A percentile compares a stretch with the other conserved stretches of the same genome.
Conservation (phyloP, 2,797 vertebrate genomes). For the Megalops cyprinoides region DNA sequence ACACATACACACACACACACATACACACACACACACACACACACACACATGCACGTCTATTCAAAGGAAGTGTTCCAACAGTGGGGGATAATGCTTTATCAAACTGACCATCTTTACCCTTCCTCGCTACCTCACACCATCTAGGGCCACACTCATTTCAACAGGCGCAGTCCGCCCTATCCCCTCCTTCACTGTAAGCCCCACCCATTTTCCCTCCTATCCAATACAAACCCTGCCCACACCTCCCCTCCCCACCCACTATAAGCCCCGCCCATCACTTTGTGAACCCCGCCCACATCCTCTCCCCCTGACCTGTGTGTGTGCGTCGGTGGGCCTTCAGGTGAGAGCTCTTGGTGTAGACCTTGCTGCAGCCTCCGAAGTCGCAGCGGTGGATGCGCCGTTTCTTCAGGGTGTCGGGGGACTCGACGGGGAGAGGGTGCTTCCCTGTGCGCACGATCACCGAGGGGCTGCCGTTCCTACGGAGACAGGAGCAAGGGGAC, state of each 20-base stretch:
- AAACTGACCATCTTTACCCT: background rate
- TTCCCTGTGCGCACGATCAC: slow-evolving; percentile 89
- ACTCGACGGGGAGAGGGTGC: slow-evolving; percentile 87
- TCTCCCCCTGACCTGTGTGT: slow-evolving; percentile 85
- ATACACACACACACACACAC: too few species aligned
- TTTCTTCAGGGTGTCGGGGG: slow-evolving; percentile 90
- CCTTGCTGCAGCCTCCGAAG: slow-evolving; percentile 94
- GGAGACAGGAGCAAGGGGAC: background rate
- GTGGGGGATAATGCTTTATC: background rate
- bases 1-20: background rate
- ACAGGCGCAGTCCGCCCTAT: background rate
- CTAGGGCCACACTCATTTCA: background rate
- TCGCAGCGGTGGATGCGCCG: slow-evolving; percentile 94
- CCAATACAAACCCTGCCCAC: background rate
- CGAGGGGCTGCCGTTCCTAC: slow-evolving; percentile 86
- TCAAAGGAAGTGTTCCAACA: background rate
- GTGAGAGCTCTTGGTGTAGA: slow-evolving; percentile 98
- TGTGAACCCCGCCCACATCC: too few species aligned
- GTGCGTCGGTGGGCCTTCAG: slow-evolving; percentile 97
- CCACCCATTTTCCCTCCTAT: background rate
- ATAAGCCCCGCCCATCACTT: background rate
- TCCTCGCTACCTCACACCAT: too few species aligned
- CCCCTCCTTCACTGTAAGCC: background rate
- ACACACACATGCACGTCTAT: background rate
- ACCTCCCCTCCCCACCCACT: background rate